Evolutionary conservation across 1,140 invertebrate species (phyloP), one percentile per base, ranked within the genome.

Genomic region (Drosophila aff.): DNA sequence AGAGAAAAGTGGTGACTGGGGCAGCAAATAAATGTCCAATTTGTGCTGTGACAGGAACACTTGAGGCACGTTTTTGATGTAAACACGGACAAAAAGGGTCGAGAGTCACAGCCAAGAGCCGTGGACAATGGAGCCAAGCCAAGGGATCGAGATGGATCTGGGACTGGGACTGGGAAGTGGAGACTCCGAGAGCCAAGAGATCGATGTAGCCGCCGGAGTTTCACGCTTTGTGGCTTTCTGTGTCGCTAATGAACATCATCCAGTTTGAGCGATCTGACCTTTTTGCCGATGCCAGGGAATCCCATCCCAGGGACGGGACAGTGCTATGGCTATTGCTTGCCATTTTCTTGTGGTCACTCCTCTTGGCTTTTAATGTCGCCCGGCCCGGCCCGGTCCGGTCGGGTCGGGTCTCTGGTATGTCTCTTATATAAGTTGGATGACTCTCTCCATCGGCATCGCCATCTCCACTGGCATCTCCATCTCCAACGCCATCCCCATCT

Each of bases 21-120:
- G 72, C 83, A 85, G 65, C 84, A 89, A 89, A 87, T 87, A 89
- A 87, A 89, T 87, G 84, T 87, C 84, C 85, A 87, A 89, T 89
- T 87, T 89, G 84, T 89, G 81, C 81, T 76, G 77, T 87, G 84
- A 89, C 84, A 87, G 84, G 81, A 87, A 89, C 84, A 87, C 85
- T 87, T 89, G 84, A 83, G 85, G 84, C 84, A 87, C 84, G 84
- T 87, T 87, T 87, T 87, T 83, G 85, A 81, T 89, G 84, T 89
- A 87, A 87, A 84, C 84, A 89, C 85, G 82, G 72, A 68, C 76
- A 82, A 87, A 73, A 84, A 76, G 74, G 77, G 85, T 89, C 81
- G 81, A 78, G 65, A 89, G 83, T 83, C 84, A 89, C 71, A 82
- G 63, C 77, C 62, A 46, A 33, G 23, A 28, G 36, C 67, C 63